Base-by-base conservation (phyloP, 2,888 invertebrate genomes). In the Dysmachus trigonus region DNA sequence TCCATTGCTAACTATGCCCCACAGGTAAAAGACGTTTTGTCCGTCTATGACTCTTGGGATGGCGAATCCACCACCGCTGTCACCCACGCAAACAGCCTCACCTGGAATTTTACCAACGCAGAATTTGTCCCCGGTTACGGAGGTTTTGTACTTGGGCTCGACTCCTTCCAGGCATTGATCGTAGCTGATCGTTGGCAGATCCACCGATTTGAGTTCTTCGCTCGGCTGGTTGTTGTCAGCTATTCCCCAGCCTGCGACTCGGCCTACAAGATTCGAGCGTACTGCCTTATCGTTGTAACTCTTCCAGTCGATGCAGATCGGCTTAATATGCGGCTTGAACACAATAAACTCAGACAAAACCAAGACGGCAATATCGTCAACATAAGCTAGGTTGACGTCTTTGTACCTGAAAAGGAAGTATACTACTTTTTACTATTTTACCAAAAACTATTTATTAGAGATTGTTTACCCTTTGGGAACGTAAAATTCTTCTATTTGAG, bases 341-440 rank as follows among this genome's bases (percentile, higher is more conserved):
- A 85, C 87, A 41, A 92, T 89, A 13, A 87, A 77, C n/a, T 88
- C 87, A 53, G 88, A 88, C 30, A 91, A 86, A n/a, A 90, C 88
- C 15, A 92, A 35, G 4, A 92, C 83, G 0, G 92, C 92, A 79
- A 92, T 90, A 88, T 92, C 92, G 8, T 88, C 88, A 30, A 86
- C 85, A 84, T 89, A 91, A 13, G 88, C 88, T 7, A 88, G 89
- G n/a, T 79, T 27, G 15, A 83, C 86, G n/a, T 90, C 91, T 1
- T 41, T 35, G 35, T 88, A 88, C 10, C 88, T 87, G 22, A 62
- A 62, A 62, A 38, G 0, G 81, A 10, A 15, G 73, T 84, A 8
- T 13, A 82, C 13, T 27, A 18, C 18, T 53, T 53, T n/a, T 53
- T 18, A n/a, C n/a, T 3, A 18, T 8, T 18, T 18, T 51, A 51